Base-by-base conservation (phyloP, 2,797 vertebrate species). In the Sebastes wilsoni region DNA sequence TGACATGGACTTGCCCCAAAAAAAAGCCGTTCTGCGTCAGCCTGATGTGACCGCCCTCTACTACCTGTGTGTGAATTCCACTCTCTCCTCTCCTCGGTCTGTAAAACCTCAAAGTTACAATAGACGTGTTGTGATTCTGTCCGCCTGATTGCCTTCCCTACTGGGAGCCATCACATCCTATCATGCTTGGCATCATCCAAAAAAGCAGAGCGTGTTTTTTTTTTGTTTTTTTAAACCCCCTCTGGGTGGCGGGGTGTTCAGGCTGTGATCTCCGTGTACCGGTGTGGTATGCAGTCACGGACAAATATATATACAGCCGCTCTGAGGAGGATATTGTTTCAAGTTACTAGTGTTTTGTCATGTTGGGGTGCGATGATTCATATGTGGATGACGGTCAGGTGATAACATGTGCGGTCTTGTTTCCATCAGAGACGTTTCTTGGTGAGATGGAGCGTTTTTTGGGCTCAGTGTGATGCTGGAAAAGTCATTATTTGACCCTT, bases 91-190 rank as follows among this genome's bases (percentile, higher is more conserved):
- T 18, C 23, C 32, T 55, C 55, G 23, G 2, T n/a, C 18, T 34
- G 68, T 77, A 58, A 80, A 83, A 72, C 16, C 16, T 28, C 42
- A 16, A 5, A 13, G 66, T 34, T 83, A 75, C 64, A 67, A 55
- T 62, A 71, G 85, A 30, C 20, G 25, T 79, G 80, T 85, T 85
- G 84, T 42, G 79, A 88, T 86, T 55, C 12, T 46, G 52, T 80
- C 22, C 22, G 72, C 82, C 83, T 90, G 85, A 89, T 84, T 86
- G 75, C 77, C 67, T 75, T 87, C 84, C 77, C 87, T 66, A 65
- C 83, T 69, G 87, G 74, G 83, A 75, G 85, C 73, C 82, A 66
- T 90, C 82, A 56, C 73, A 78, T 65, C 58, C 72, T 2, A 81
- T 87, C 87, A 72, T 36, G 75, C 69, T 49, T 65, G 71, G 69